These are phyloP conservation scores for Babylonia areolata DNA, from an alignment of 1,140 invertebrate species.

Conservation along the genomic window DNA sequence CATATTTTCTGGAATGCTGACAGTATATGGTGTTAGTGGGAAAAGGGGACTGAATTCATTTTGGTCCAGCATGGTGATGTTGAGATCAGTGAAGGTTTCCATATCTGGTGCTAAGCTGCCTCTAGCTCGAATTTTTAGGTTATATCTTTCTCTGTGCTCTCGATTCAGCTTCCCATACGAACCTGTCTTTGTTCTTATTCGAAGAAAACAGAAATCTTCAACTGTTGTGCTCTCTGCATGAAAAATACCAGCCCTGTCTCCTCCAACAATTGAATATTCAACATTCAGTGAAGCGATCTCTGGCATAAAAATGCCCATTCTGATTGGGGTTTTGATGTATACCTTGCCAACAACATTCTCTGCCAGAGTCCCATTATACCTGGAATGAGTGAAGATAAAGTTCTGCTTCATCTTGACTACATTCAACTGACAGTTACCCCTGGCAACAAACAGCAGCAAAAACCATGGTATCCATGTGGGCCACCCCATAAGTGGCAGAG, in stretches of 20 bases:
- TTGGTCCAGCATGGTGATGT: conserved; percentile 88
- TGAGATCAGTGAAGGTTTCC: conserved; percentile 86
- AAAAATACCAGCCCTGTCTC: conserved; percentile 93
- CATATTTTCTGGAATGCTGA: conserved; percentile 90
- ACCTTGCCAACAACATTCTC: conserved; percentile 94
- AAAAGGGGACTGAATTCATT: conserved; percentile 96
- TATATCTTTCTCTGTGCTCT: conserved; percentile 90
- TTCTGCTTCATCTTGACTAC: conserved; percentile 12
- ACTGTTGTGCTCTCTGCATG: conserved; percentile 91
- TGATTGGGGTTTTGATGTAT: conserved; percentile 80
- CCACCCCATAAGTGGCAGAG: conserved; percentile 30
- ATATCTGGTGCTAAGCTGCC: conserved; percentile 77
- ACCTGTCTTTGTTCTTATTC: conserved; percentile 89
- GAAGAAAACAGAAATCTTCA: conserved; percentile 95
- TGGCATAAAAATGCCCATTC: conserved; percentile 82
- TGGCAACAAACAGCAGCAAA: conserved; percentile 17
- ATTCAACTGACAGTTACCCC: background rate
- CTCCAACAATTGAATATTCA: conserved; percentile 83
- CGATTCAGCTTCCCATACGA: conserved; percentile 91
- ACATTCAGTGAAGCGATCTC: conserved; percentile 79
- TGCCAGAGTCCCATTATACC: conserved; percentile 93
- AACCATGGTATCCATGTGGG: conserved; percentile 23
- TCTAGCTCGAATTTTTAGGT: conserved; percentile 87
- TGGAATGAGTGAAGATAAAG: conserved; percentile 81
- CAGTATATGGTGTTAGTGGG: conserved; percentile 89